Base-by-base conservation (phyloP, 1,140 invertebrate genomes). In the Scaptomyza montana region DNA sequence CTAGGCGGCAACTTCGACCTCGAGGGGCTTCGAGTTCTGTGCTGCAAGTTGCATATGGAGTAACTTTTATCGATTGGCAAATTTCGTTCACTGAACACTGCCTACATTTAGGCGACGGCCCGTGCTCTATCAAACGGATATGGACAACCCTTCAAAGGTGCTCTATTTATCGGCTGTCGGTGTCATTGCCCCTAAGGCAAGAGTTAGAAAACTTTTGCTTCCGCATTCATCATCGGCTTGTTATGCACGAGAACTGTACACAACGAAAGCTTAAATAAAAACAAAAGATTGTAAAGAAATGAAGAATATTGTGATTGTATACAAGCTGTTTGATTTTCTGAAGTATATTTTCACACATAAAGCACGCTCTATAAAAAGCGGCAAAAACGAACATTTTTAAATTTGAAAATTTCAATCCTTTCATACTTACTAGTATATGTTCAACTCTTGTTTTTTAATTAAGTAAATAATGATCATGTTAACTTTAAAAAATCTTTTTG, bases 61-160 rank as follows among this genome's bases (percentile, higher is more conserved):
- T 69, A 28, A 82, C 77, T 76, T 78, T 76, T 84, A 84, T 82
- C 80, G 80, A 82, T 82, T 82, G 62, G 9, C 60, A 56, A 70
- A 79, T 21, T 65, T 79, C 67, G 60, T 72, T 76, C 67, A 78
- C 71, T 71, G 74, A 76, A 79, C 67, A 74, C 71, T 74, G 74
- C 71, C 71, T 62, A 74, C 60, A 64, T 68, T 84, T 63, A 41
- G 76, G 57, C 12, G 10, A 56, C 30, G 16, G 21, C 28, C 39
- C 39, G 7, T 36, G 2, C 33, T 6, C 33, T 9, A 9, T 12
- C 9, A n/a, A 10, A 46, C 13, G 28, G 12, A 16, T 36, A 19
- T 50, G 41, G 63, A 25, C 30, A 41, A 55, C 30, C 49, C 46
- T 51, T 36, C 9, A 39, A 60, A 60, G 63, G 63, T 59, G 63